Percentiles rank a stretch among this genome's conserved stretches.
Conservation (phyloP, 2,888 invertebrate genomes). For the Lysandra coridon region DNA sequence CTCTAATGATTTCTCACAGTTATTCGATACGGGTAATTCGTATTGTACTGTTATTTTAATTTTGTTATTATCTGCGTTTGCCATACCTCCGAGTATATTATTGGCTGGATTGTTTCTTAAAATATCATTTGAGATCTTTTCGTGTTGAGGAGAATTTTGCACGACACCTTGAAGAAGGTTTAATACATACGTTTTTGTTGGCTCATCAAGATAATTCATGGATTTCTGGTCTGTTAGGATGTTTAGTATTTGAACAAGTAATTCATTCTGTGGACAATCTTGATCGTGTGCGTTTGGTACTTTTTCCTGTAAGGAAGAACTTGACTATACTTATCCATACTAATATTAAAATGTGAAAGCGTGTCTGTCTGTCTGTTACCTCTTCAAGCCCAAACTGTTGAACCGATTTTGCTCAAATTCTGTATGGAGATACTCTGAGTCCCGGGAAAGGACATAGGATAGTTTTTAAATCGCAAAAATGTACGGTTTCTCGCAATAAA, state of each 20-base stretch:
- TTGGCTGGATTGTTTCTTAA: not conserved
- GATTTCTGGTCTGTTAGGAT: not conserved
- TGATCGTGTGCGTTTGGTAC: not conserved
- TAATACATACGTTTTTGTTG: not conserved
- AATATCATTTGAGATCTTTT: not conserved
- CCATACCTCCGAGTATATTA: not conserved
- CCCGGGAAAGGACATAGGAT: too few species aligned
- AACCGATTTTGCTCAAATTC: too few species aligned
- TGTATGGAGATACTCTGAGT: too few species aligned
- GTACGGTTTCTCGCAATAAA: too few species aligned
- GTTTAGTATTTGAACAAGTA: not conserved
- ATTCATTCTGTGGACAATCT: not conserved
- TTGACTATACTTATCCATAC: not conserved
- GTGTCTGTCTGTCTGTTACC: not conserved
- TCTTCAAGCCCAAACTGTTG: not conserved
- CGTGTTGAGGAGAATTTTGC: not conserved
- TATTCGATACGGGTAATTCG: not conserved
- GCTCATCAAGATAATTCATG: not conserved
- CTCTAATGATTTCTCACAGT: not conserved
- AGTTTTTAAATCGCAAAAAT: too few species aligned
- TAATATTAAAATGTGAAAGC: too few species aligned
- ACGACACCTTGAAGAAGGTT: not conserved
- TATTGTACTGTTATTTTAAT: slow-evolving; percentile 8
- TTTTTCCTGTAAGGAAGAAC: not conserved
- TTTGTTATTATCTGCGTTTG: not conserved